These are phyloP conservation scores for Albula glossodonta DNA, from an alignment of 2,113 vertebrate genomes.

Conservation along the genomic window DNA sequence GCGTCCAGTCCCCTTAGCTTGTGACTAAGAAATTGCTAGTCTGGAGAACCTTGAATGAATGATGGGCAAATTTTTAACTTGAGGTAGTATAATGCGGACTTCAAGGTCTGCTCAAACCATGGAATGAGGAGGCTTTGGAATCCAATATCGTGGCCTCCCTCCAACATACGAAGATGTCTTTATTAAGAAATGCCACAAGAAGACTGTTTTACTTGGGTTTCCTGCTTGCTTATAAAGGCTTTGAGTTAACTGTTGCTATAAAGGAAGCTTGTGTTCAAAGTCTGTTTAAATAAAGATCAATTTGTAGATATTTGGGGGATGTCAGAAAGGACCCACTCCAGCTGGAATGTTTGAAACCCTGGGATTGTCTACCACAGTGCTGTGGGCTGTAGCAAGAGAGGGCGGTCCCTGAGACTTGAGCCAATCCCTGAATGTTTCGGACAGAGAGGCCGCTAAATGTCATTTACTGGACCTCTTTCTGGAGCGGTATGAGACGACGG, in stretches of 20 bases:
- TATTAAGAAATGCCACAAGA: not conserved
- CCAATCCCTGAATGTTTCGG: not conserved
- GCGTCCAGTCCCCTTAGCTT: not conserved
- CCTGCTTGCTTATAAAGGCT: not conserved
- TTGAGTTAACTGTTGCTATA: not conserved
- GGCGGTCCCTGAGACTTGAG: not conserved
- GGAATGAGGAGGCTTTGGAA: not conserved
- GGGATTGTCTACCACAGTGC: too few species aligned
- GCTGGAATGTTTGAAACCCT: too few species aligned
- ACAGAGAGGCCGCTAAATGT: not conserved
- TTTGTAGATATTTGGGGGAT: too few species aligned
- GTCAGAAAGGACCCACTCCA: too few species aligned
- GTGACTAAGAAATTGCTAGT: not conserved
- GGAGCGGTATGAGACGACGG: not conserved
- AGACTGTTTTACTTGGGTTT: not conserved
- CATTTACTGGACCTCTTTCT: not conserved
- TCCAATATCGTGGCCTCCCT: not conserved
- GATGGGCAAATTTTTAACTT: not conserved
- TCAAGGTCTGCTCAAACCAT: not conserved
- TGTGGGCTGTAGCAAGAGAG: too few species aligned
- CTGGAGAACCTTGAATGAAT: not conserved
- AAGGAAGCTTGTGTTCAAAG: not conserved
- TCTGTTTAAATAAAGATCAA: not conserved
- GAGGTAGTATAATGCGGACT: not conserved
- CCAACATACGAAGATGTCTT: not conserved